Evolutionary conservation across 2,113 vertebrate genomes (phyloP).

Genomic region (Australoheros scitulus): DNA sequence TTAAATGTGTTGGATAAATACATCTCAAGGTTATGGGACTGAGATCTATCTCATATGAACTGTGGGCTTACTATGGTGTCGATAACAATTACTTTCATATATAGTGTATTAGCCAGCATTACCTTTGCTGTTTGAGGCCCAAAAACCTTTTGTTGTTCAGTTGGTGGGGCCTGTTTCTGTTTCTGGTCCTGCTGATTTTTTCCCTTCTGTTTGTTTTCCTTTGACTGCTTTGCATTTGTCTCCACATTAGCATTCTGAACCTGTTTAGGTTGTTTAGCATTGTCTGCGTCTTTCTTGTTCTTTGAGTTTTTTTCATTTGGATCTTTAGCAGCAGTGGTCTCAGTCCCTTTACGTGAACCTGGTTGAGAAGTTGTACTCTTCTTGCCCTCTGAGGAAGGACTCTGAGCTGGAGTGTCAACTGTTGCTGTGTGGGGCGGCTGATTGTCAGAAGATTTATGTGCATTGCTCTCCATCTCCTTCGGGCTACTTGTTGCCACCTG

Average conservation of each 20-base stretch:
- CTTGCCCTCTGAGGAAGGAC: accelerated
- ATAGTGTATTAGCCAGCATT: accelerated
- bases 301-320: slow-evolving; percentile 2
- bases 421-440: not conserved
- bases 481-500: not conserved
- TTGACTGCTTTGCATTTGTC: slow-evolving; percentile 7
- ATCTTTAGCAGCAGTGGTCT: not conserved
- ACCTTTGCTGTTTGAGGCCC: slow-evolving; percentile 45
- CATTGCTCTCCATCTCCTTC: not conserved
- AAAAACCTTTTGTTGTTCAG: slow-evolving; percentile 33
- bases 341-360: not conserved
- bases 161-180: not conserved
- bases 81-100: not conserved
- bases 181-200: slow-evolving; percentile 28
- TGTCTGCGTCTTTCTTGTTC: slow-evolving; percentile 6
- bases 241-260: slow-evolving; percentile 60
- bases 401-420: not conserved
- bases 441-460: not conserved
- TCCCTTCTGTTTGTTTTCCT: not conserved
- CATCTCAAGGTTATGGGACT: not conserved
- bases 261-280: slow-evolving; percentile 9
- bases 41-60: accelerated
- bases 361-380: slow-evolving; percentile 10
- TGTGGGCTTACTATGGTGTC: not conserved
- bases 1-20: not conserved